Percentiles rank a stretch among this genome's conserved stretches.
Conservation (phyloP, 2,888 invertebrate species). For the Apamea monoglypha region DNA sequence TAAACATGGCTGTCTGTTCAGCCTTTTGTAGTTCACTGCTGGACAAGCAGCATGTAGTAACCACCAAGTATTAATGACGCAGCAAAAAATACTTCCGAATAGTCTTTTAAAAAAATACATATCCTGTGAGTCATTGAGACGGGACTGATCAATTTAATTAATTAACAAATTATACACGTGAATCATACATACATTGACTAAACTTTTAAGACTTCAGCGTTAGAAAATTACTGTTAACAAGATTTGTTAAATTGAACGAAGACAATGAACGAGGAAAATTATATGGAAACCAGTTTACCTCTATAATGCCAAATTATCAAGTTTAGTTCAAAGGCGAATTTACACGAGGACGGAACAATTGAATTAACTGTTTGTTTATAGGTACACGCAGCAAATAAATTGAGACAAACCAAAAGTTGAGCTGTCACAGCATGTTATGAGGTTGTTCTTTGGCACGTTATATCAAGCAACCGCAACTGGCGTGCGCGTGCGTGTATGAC, state of each 20-base stretch:
- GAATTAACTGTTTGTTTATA: neutral
- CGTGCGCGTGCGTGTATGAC: neutral
- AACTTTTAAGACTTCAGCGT: conserved; percentile 43
- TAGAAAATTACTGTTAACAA: conserved; percentile 46
- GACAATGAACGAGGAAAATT: conserved; percentile 31
- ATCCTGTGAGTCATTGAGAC: neutral
- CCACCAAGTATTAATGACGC: neutral
- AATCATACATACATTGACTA: conserved; percentile 12
- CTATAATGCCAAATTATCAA: conserved; percentile 3
- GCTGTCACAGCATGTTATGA: neutral
- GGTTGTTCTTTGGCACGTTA: neutral
- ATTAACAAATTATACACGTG: conserved; percentile 20
- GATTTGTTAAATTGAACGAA: conserved; percentile 34
- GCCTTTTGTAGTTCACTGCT: neutral
- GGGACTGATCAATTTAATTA: neutral
- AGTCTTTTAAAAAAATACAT: neutral
- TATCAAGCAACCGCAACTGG: neutral
- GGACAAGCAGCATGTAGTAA: neutral
- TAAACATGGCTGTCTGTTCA: neutral
- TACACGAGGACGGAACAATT: neutral
- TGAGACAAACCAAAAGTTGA: neutral
- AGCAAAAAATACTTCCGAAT: neutral
- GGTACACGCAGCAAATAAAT: neutral
- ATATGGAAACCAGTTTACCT: conserved; percentile 19
- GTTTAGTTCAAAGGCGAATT: neutral